These are phyloP conservation scores for Acanthiza pusilla DNA, from an alignment of 2,797 vertebrate genomes.

Conservation along the genomic window DNA sequence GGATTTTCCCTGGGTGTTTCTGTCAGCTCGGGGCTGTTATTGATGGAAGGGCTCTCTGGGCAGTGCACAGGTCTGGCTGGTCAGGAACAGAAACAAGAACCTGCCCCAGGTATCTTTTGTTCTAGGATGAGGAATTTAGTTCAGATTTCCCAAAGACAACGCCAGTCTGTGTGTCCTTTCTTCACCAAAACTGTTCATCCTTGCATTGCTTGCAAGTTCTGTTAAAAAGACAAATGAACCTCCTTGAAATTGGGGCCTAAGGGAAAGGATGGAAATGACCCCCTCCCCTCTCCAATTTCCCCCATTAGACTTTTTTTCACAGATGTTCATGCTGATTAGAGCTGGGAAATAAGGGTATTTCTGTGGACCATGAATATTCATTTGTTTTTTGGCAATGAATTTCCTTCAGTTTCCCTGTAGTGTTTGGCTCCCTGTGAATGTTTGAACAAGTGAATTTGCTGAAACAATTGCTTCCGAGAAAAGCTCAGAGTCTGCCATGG, in stretches of 20 bases:
- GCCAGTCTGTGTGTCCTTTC: neutral
- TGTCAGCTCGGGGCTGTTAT: neutral
- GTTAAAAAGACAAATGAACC: constrained; percentile 24
- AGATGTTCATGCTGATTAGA: constrained; percentile 52
- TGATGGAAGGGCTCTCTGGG: neutral
- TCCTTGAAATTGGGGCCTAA: constrained; percentile 17
- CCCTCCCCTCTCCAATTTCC: constrained; percentile 15
- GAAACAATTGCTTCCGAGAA: neutral
- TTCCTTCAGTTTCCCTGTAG: constrained; percentile 19
- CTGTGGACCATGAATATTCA: constrained; percentile 54
- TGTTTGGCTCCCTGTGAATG: neutral
- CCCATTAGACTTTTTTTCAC: constrained; percentile 36
- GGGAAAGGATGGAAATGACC: neutral
- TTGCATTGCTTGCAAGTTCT: neutral
- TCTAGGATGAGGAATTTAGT: neutral
- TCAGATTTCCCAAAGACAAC: neutral
- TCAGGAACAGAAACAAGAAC: neutral
- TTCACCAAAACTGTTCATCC: neutral
- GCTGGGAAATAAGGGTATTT: constrained; percentile 40
- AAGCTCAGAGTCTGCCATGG: neutral
- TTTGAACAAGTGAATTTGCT: neutral
- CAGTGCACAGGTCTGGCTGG: neutral
- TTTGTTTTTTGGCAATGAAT: constrained; percentile 39
- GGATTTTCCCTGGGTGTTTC: neutral
- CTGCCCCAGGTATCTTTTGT: neutral